phyloP scores from a whole-genome alignment of 1,140 invertebrate genomes.

The Neoseiulus cucumeris region DNA sequence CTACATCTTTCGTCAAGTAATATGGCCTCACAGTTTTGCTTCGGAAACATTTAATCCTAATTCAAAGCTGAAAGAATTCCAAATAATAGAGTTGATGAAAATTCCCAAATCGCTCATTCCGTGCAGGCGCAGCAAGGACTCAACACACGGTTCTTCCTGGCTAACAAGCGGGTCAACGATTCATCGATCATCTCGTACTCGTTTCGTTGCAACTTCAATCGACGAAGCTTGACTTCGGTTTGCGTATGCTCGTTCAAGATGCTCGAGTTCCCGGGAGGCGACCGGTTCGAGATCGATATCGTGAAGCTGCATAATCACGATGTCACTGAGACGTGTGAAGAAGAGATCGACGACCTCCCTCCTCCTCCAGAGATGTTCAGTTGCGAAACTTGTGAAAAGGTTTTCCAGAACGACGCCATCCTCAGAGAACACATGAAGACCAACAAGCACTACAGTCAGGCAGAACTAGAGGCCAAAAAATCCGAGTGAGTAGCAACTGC shows the following conservation, averaged over 20 bases:
- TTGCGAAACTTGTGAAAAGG: background rate
- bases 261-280: background rate
- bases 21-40: background rate
- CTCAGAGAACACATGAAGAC: background rate
- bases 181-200: slow-evolving; percentile 4
- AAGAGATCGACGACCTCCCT: background rate
- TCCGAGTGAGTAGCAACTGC: background rate
- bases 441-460: slow-evolving; percentile 1
- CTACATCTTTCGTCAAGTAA: slow-evolving; percentile 4
- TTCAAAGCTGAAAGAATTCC: no score
- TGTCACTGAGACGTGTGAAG: background rate
- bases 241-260: slow-evolving; percentile 10
- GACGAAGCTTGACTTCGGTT: background rate
- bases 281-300: slow-evolving; percentile 2
- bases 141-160: slow-evolving; percentile 5
- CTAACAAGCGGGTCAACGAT: slow-evolving; percentile 4
- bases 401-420: slow-evolving; percentile 4
- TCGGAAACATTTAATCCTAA: background rate
- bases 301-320: slow-evolving; percentile 5
- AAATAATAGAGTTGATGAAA: no score
- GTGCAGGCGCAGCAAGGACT: background rate
- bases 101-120: background rate
- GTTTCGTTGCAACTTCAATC: slow-evolving; percentile 8
- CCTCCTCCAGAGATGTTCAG: background rate
- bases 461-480: background rate